A percentile compares a stretch with the other conserved stretches of the same genome.
phyloP scores from a whole-genome alignment of 1,140 invertebrate genomes.

The Ips nitidus region DNA sequence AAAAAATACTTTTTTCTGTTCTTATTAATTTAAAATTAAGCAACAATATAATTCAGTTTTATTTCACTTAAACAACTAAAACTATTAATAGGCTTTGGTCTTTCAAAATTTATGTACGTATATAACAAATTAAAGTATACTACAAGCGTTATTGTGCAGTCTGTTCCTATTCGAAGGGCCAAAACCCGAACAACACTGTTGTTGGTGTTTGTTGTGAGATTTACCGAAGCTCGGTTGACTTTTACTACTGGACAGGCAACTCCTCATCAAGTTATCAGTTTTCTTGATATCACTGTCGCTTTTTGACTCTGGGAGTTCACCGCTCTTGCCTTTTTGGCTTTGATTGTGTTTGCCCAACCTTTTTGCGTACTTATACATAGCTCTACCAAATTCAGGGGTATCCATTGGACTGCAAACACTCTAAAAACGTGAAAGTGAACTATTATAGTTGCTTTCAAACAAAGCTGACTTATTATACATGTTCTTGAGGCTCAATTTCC shows the following conservation, averaged over 20 bases:
- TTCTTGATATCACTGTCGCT: conserved; percentile 43
- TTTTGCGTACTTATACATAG: conserved; percentile 44
- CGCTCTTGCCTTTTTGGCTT: conserved; percentile 14
- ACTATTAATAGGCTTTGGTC: too few species aligned
- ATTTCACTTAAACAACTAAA: too few species aligned
- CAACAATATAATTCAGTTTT: too few species aligned
- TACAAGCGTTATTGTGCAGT: conserved; percentile 48
- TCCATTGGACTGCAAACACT: conserved; percentile 17
- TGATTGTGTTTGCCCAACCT: conserved; percentile 34
- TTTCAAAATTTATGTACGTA: too few species aligned
- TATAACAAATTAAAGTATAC: conserved; percentile 36
- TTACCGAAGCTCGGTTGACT: conserved; percentile 43
- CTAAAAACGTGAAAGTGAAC: conserved; percentile 3
- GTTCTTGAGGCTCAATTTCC: conserved; percentile 13
- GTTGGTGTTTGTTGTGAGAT: conserved; percentile 38
- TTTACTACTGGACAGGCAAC: conserved; percentile 41
- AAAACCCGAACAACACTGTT: conserved; percentile 47
- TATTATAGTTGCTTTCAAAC: background rate
- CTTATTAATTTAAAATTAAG: background rate
- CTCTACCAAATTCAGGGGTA: conserved; percentile 41
- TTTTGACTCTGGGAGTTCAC: conserved; percentile 41
- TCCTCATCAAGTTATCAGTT: background rate
- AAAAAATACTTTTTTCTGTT: background rate
- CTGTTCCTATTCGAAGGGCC: conserved; percentile 40
- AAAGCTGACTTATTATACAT: conserved; percentile 14